Evolutionary conservation across 2,888 invertebrate species (phyloP).

Genomic region (Meta bourneti): DNA sequence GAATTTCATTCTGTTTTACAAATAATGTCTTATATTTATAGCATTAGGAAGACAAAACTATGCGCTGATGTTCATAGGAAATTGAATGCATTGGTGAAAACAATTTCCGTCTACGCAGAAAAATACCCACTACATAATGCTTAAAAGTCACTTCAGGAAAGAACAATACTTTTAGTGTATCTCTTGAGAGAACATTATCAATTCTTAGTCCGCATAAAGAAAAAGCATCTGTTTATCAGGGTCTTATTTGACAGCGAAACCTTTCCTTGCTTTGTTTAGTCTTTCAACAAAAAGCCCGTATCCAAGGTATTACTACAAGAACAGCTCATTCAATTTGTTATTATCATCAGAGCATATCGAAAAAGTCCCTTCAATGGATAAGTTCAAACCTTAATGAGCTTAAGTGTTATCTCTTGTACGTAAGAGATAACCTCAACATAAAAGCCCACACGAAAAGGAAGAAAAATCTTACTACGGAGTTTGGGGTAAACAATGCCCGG

Average conservation of each 20-base stretch:
- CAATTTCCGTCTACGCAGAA: no score
- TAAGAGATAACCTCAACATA: background rate
- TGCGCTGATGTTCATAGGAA: no score
- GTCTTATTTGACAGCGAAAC: background rate
- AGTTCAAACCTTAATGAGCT: slow-evolving; percentile 1
- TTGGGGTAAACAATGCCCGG: background rate
- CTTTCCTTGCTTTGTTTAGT: no score
- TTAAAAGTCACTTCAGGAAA: no score
- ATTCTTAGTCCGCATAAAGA: background rate
- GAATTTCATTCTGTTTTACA: no score
- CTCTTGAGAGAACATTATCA: background rate
- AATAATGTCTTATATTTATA: no score
- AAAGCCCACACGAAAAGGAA: background rate
- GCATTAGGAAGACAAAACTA: no score
- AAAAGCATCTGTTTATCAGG: background rate
- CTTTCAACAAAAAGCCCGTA: background rate
- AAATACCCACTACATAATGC: no score
- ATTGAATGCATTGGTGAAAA: no score
- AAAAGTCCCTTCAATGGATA: background rate
- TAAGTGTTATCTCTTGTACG: background rate
- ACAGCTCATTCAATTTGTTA: background rate
- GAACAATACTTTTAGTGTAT: no score
- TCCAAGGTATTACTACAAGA: background rate
- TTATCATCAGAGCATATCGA: background rate
- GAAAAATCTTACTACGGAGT: background rate